Evolutionary conservation across 2,113 vertebrate genomes (phyloP).

Genomic region (Psophia crepitans): DNA sequence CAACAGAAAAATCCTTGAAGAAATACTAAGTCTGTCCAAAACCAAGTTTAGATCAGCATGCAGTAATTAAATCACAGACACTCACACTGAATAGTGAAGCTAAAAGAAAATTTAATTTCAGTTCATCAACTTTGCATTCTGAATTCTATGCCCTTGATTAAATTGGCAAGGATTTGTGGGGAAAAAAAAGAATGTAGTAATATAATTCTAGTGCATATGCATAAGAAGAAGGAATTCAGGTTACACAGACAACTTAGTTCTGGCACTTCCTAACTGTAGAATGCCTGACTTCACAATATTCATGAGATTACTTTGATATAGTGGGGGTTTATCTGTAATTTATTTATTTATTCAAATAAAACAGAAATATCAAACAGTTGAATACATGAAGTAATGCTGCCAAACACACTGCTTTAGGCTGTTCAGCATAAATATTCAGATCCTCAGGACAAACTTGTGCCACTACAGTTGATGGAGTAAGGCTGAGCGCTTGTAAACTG

Average conservation of each 20-base stretch:
- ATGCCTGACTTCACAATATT: background rate
- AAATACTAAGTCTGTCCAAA: background rate
- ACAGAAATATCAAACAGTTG: background rate
- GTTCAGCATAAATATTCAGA: background rate
- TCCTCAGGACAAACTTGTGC: background rate
- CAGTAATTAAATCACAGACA: background rate
- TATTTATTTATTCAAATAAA: background rate
- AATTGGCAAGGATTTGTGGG: background rate
- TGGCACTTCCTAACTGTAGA: background rate
- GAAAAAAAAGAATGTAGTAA: accelerated
- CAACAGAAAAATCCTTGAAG: background rate
- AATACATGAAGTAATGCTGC: background rate
- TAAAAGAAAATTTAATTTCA: background rate
- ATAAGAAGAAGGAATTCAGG: background rate
- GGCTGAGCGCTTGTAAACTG: background rate
- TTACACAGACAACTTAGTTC: background rate
- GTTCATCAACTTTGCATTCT: background rate
- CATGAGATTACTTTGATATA: background rate
- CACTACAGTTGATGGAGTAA: background rate
- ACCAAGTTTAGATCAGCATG: background rate
- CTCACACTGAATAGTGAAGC: background rate
- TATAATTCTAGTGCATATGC: background rate
- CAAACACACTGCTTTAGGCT: background rate
- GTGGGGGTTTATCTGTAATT: background rate
- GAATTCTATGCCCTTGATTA: background rate